These are phyloP conservation scores for Triplophysa siluroides DNA, from an alignment of 2,113 vertebrate genomes.

Conservation along the genomic window DNA sequence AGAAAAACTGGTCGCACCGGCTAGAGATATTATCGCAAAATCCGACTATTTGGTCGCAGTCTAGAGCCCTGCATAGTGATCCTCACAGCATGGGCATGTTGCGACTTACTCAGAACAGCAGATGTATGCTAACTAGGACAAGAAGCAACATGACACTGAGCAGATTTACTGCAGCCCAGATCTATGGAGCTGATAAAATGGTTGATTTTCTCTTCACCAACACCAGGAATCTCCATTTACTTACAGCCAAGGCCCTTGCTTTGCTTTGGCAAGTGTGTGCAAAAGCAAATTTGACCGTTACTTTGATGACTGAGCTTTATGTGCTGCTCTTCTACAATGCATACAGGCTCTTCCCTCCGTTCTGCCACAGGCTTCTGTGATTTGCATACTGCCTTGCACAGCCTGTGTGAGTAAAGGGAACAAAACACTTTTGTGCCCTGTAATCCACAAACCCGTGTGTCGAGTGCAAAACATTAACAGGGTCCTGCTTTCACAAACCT, in stretches of 20 bases:
- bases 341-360: not conserved
- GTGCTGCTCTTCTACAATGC: not conserved
- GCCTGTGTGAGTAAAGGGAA: conserved; percentile 14
- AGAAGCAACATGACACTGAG: conserved; percentile 8
- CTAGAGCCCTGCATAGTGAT: not conserved
- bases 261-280: not conserved
- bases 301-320: not conserved
- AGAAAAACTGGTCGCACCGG: too few species aligned
- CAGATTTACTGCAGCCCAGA: not conserved
- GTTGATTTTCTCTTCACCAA: not conserved
- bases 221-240: conserved; percentile 8
- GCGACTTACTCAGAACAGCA: not conserved
- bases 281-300: not conserved
- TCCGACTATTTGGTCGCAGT: too few species aligned
- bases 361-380: conserved; percentile 25
- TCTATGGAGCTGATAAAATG: conserved; percentile 5
- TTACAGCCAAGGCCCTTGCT: not conserved
- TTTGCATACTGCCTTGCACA: conserved; percentile 22
- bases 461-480: conserved; percentile 41
- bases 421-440: conserved; percentile 40
- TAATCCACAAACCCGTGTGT: conserved; percentile 44
- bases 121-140: conserved; percentile 33
- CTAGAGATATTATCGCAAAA: too few species aligned
- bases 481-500: conserved; percentile 25
- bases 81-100: conserved; percentile 14